Evolutionary conservation across 2,113 vertebrate species (phyloP).

Genomic region (Hippocampus zosterae): DNA sequence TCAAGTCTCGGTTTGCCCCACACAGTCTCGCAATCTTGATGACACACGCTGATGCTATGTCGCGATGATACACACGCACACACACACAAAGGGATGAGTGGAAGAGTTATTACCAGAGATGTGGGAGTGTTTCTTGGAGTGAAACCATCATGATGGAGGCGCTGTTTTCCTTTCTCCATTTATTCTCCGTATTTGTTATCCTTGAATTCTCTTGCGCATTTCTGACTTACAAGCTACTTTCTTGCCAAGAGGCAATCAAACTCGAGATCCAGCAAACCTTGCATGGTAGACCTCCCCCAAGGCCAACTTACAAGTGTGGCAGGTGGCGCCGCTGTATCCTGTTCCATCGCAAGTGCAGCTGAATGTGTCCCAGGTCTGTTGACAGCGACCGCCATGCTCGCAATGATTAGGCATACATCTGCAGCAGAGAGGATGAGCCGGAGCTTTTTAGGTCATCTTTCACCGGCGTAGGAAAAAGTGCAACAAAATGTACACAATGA

Average conservation of each 20-base stretch:
- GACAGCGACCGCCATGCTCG: constrained; percentile 89
- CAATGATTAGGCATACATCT: constrained; percentile 98
- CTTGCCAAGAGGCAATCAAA: not conserved
- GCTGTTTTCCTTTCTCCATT: constrained; percentile 11
- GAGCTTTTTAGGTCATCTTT: not conserved
- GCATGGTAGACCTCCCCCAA: not conserved
- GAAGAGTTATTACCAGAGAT: constrained; percentile 34
- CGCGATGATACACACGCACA: constrained; percentile 29
- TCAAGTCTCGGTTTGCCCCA: constrained; percentile 28
- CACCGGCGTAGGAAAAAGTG: not conserved
- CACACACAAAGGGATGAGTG: constrained; percentile 2
- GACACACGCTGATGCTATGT: constrained; percentile 45
- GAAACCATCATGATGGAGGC: constrained; percentile 34
- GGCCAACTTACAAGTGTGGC: constrained; percentile 87
- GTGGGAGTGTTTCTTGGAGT: constrained; percentile 10
- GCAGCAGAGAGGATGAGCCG: constrained; percentile 23
- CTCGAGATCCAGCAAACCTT: not conserved
- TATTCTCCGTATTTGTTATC: constrained; percentile 1
- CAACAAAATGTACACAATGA: not conserved
- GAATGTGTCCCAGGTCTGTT: constrained; percentile 94
- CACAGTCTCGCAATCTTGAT: constrained; percentile 36
- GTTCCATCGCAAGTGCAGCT: constrained; percentile 90
- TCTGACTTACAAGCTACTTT: not conserved
- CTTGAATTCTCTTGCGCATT: not conserved
- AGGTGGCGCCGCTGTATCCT: constrained; percentile 91